Evolutionary conservation across 2,888 invertebrate genomes (phyloP).

Genomic region (Sminthurinus aureus): DNA sequence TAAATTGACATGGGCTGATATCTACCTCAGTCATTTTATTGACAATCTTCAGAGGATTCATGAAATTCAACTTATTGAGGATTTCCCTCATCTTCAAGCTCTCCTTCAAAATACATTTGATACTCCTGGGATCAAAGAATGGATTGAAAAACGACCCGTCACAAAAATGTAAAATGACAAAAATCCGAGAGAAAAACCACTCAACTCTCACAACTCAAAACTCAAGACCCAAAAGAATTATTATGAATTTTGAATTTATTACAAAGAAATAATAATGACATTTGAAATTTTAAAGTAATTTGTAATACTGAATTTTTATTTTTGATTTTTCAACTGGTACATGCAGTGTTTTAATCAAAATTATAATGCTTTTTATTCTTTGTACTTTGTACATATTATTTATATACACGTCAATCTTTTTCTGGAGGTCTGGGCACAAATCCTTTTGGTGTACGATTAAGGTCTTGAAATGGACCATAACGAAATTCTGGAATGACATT

Average conservation of each 20-base stretch:
- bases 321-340: too few species aligned
- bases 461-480: not conserved
- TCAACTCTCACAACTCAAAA: too few species aligned
- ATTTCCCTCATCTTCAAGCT: not conserved
- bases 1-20: conserved; percentile 45
- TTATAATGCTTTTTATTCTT: too few species aligned
- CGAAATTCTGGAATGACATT: not conserved
- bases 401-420: not conserved
- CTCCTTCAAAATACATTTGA: not conserved
- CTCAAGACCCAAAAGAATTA: too few species aligned
- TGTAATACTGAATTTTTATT: too few species aligned
- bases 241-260: too few species aligned
- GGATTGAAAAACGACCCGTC: conserved; percentile 10
- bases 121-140: conserved; percentile 7
- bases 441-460: not conserved
- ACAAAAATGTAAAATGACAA: not conserved
- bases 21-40: conserved; percentile 9
- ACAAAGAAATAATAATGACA: too few species aligned
- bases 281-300: too few species aligned
- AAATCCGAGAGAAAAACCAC: not conserved
- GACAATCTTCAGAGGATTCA: not conserved
- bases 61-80: not conserved
- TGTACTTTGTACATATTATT: too few species aligned
- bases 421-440: not conserved
- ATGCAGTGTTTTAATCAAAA: too few species aligned